Evolutionary conservation across 2,888 invertebrate species (phyloP).

Genomic region (Ectemnius lituratus): DNA sequence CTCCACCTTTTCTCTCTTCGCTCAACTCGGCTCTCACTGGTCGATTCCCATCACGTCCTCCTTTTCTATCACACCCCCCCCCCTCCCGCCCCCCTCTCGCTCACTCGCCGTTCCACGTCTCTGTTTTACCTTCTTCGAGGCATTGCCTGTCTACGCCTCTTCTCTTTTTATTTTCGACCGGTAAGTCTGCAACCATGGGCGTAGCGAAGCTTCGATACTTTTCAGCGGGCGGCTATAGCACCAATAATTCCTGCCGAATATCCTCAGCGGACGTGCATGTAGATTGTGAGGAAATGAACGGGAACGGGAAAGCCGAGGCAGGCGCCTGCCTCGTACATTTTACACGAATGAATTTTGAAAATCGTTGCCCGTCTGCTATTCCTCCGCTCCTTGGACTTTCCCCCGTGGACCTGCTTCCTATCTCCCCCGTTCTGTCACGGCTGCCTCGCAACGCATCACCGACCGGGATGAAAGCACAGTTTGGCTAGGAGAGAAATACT

Average conservation of each 20-base stretch:
- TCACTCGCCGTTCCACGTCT: not conserved
- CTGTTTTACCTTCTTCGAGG: not conserved
- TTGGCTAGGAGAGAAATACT: slow-evolving; percentile 1
- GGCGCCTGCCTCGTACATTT: slow-evolving; percentile 2
- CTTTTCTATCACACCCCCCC: slow-evolving; percentile 33
- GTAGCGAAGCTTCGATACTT: slow-evolving; percentile 38
- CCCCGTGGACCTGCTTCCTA: not conserved
- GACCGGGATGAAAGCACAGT: not conserved
- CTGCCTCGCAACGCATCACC: not conserved
- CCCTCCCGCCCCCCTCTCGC: slow-evolving; percentile 41
- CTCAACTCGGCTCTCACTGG: slow-evolving; percentile 18
- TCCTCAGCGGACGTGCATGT: slow-evolving; percentile 43
- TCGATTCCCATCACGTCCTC: not conserved
- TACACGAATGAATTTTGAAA: slow-evolving; percentile 24
- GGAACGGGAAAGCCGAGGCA: slow-evolving; percentile 20
- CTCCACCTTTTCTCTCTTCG: slow-evolving; percentile 28
- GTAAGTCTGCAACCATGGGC: slow-evolving; percentile 43
- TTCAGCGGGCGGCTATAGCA: slow-evolving; percentile 27
- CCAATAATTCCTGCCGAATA: slow-evolving; percentile 52
- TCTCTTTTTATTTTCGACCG: slow-evolving; percentile 48
- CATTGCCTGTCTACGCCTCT: not conserved
- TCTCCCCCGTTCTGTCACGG: not conserved
- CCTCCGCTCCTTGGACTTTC: not conserved
- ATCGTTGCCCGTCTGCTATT: slow-evolving; percentile 24
- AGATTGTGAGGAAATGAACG: slow-evolving; percentile 30